Base-by-base conservation (phyloP, 1,140 invertebrate species). In the Drosophila bocki region DNA sequence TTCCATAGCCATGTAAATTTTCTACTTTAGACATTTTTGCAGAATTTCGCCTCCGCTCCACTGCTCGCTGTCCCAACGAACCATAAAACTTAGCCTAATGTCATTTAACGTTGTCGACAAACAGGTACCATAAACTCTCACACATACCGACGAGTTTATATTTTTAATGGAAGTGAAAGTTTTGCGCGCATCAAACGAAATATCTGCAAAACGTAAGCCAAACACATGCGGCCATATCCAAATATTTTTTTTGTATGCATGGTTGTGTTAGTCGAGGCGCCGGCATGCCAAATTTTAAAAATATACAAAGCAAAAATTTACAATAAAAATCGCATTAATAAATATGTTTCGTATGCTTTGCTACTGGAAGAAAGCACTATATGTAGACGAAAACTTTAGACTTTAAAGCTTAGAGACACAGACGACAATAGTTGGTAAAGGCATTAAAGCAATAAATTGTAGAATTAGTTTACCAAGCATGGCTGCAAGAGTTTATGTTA, bases 91-190 rank as follows among this genome's bases (percentile, higher is more conserved):
- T 81, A 81, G 80, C 77, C 85, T 84, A 88, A 84, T 88, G 85
- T 88, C 85, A 81, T 90, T 90, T 90, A 88, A 84, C 85, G 69
- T 75, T 59, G 71, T 78, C 64, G 51, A 58, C 67, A 78, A 79
- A 79, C 75, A 78, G 67, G 67, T 78, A 78, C 67, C 37, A 72
- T 60, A 72, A 71, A 72, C 44, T 50, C 26, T 48, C 51, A 39
- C 58, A 77, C 57, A 32, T 29, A 61, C 67, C 17, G 54, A 39
- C 51, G 15, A 58, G 44, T 87, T 76, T 75, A 87, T 86, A 77
- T 88, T 69, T 79, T 87, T 88, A 88, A 88, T 88, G 84, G 85
- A 88, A 88, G 84, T 88, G 84, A 88, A 88, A 88, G 84, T 88
- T 88, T 84, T 84, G 61, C 81, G 84, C 80, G 69, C 62, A 67